Evolutionary conservation across 2,113 vertebrate genomes (phyloP), one percentile per base, ranked within the genome.

Genomic region (Phaethon lepturus): DNA sequence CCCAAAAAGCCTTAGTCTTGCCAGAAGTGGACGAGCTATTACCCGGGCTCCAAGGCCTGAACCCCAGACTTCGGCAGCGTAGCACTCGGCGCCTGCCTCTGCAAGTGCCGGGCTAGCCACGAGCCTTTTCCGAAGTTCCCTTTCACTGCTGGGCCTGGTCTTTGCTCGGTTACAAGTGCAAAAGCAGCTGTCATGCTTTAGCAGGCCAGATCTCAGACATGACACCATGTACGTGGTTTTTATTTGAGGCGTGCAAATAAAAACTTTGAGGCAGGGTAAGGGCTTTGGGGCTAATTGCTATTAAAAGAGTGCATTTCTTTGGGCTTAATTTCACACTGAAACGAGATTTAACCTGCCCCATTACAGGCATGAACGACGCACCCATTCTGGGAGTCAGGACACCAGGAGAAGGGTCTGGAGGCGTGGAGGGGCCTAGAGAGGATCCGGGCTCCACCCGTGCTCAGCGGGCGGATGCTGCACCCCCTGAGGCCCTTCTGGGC

Each of bases 61-160:
- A 6, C 42, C 25, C 38, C 17, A 38, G 10, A 22, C 33, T 33
- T 25, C 6, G 8, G 42, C 17, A 8, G 14, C 14, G 11, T 14
- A 8, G 23, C 13, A 5, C 4, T 8, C 3, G 24, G 16, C 24
- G 31, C 47, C 45, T 33, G n/a, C 40, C 18, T 24, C 49, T 14
- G 25, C 8, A 40, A 17, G n/a, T 11, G 2, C 25, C 5, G 25
- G 26, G 49, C 4, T 17, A 26, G 35, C 44, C 6, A 1, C 6
- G 8, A 29, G 40, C n/a, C 49, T 40, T 55, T 26, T 63, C 29
- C 6, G 58, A 24, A 49, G 49, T 3, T 9, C n/a, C 20, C 26
- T 17, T 69, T 44, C 11, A 4, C 25, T 31, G n/a, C 55, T 31
- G n/a, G 24, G 29, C n/a, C 24, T 55, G 63, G 8, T 47, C 63